phyloP scores from a whole-genome alignment of 2,797 vertebrate species.

The Pipistrellus kuhlii region DNA sequence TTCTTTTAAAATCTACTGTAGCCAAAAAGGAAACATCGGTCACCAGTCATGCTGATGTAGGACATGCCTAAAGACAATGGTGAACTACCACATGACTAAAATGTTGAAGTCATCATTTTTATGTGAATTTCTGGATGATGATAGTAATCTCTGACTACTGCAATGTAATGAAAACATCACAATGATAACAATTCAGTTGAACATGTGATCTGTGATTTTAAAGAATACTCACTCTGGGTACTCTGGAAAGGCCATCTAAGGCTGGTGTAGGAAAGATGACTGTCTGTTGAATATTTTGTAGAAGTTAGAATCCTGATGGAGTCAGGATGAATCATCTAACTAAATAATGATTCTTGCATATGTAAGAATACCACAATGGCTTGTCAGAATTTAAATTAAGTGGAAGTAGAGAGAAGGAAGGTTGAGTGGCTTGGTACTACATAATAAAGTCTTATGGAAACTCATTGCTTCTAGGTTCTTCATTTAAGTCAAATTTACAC shows the following conservation, averaged over 20 bases:
- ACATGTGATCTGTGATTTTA: not conserved
- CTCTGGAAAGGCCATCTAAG: not conserved
- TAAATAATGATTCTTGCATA: not conserved
- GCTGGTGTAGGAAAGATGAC: not conserved
- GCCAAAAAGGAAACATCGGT: not conserved
- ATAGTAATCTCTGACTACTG: not conserved
- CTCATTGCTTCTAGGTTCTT: not conserved
- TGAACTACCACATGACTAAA: not conserved
- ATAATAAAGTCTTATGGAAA: not conserved
- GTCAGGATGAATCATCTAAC: constrained; percentile 38
- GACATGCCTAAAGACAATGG: not conserved
- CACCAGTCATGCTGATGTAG: not conserved
- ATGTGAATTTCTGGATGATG: not conserved
- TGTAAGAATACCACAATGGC: not conserved
- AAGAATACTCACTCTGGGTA: not conserved
- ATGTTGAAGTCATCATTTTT: not conserved
- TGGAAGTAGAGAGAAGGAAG: not conserved
- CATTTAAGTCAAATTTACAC: not conserved
- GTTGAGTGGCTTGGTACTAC: not conserved
- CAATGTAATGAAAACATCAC: not conserved
- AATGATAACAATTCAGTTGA: not conserved
- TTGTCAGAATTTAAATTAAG: not conserved
- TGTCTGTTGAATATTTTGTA: not conserved
- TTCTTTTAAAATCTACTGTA: constrained; percentile 24
- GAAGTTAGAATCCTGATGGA: constrained; percentile 2